Base-by-base conservation (phyloP, 2,888 invertebrate species). In the Plemyria rubiginata region DNA sequence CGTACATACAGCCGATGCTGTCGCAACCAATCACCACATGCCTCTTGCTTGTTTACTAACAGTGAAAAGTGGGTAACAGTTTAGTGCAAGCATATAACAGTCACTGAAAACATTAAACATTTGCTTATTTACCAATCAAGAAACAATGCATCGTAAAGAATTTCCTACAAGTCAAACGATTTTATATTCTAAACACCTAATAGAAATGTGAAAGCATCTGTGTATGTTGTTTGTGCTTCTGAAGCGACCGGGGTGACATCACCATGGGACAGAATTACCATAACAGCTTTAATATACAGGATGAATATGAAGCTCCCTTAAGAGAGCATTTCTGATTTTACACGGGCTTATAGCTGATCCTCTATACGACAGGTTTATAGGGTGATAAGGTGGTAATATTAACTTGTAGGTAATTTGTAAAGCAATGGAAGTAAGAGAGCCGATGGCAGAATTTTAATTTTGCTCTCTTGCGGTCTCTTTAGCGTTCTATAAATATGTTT, bases 31-130 rank as follows among this genome's bases (percentile, higher is more conserved):
- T 71, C 68, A 36, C 46, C 54, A 66, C 59, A 59, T 65, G 57
- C 64, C 55, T 60, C 62, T 60, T 53, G 50, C 53, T 66, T 71
- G 70, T 71, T 71, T 71, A 68, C 65, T 65, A 70, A 70, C 65
- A 65, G 57, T 38, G 52, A 63, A 67, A 69, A 64, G 57, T 61
- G 40, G 64, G 56, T 59, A 66, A 64, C 60, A 60, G 66, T 58
- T 57, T 56, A 60, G 60, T 53, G 51, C 62, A 55, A 56, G 56
- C 63, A 67, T 62, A 62, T 67, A 65, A 64, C 63, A 41, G 32
- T 53, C 53, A 41, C 63, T 65, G 55, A 64, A 66, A 70, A 70
- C 67, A 68, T 65, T 66, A 67, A 65, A 67, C 66, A 68, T 56
- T 70, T 45, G 45, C 59, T 60, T 63, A 58, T 62, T 59, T 68